phyloP scores from a whole-genome alignment of 2,888 invertebrate species.

The Tenthredo scrophulariae region DNA sequence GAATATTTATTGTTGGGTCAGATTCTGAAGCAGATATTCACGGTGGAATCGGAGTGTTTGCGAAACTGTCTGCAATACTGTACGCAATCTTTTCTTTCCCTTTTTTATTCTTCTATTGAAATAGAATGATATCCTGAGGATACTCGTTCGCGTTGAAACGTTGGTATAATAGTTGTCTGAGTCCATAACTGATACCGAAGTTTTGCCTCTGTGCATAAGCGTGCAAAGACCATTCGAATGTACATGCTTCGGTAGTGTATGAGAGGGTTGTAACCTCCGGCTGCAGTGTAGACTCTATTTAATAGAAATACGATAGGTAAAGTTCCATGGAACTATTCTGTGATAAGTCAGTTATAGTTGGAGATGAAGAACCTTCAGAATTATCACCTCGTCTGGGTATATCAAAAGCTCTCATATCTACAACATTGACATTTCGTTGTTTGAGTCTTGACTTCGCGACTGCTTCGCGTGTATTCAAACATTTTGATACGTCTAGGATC shows the following conservation, averaged over 20 bases:
- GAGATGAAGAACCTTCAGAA: not conserved
- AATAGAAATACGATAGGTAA: not conserved
- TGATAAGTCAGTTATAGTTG: not conserved
- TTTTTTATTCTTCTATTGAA: not conserved
- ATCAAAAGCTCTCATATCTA: not conserved
- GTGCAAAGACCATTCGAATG: not conserved
- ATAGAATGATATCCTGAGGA: not conserved
- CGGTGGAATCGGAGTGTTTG: not conserved
- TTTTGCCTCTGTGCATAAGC: not conserved
- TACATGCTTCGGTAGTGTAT: not conserved
- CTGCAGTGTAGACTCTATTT: not conserved
- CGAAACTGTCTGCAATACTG: not conserved
- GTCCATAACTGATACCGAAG: not conserved
- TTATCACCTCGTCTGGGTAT: not conserved
- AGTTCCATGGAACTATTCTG: slow-evolving; percentile 7
- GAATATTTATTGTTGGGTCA: not conserved
- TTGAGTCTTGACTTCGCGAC: not conserved
- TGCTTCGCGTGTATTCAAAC: not conserved
- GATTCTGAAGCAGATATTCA: not conserved
- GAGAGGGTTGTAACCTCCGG: not conserved
- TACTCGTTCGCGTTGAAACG: not conserved
- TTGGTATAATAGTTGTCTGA: not conserved
- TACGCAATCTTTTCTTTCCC: not conserved
- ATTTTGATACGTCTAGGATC: not conserved
- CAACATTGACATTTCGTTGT: not conserved